A percentile compares a stretch with the other conserved stretches of the same genome.
Conservation (phyloP, 1,140 invertebrate species). For the Pseudomyrmex concolor region DNA sequence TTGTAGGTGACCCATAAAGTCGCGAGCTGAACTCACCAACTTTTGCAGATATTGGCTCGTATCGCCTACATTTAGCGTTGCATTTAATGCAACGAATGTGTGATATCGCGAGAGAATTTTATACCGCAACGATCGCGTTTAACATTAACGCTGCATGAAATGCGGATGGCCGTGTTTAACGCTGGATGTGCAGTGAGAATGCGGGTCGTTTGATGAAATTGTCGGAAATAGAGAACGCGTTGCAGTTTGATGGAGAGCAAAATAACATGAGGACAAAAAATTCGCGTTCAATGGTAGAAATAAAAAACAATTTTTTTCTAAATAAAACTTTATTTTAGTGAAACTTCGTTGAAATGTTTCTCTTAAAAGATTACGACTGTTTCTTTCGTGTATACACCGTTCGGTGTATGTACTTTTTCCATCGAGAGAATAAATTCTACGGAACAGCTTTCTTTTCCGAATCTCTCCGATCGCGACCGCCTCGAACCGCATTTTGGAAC, state of each 20-base stretch:
- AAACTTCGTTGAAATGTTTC: too few species aligned
- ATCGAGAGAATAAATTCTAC: constrained; percentile 28
- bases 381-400: too few species aligned
- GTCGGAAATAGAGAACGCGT: background rate
- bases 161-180: constrained; percentile 15
- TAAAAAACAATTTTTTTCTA: background rate
- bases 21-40: constrained; percentile 10
- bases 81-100: constrained; percentile 1
- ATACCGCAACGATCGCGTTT: background rate
- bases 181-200: constrained; percentile 9
- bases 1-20: constrained; percentile 62
- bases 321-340: too few species aligned
- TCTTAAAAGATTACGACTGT: background rate
- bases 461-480: constrained; percentile 24
- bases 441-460: constrained; percentile 1
- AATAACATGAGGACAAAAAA: background rate
- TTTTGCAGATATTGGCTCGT: constrained; percentile 41
- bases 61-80: constrained; percentile 32
- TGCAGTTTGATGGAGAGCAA: background rate
- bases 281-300: background rate
- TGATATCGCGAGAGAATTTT: too few species aligned
- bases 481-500: constrained; percentile 25
- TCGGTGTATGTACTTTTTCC: too few species aligned
- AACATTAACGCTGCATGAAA: constrained; percentile 25
- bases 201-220: constrained; percentile 17